A percentile compares a stretch with the other conserved stretches of the same genome.
These are phyloP conservation scores for Neomorphus geoffroyi DNA, from an alignment of 2,797 vertebrate species.

Conservation along the genomic window DNA sequence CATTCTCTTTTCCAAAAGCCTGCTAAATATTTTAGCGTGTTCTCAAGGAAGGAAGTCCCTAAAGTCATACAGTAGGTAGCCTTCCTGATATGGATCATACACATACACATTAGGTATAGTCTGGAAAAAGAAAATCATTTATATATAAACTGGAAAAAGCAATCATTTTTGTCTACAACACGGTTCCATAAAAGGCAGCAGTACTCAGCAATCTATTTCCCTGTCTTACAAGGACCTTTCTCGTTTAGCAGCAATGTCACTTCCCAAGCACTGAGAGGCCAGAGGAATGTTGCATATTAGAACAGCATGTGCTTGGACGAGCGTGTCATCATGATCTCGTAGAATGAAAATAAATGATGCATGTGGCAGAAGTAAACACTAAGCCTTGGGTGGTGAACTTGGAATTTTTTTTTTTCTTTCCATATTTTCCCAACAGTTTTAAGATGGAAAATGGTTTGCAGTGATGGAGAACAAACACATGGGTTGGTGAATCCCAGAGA, in stretches of 20 bases:
- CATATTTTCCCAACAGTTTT: slow-evolving; percentile 34
- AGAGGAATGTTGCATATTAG: slow-evolving; percentile 66
- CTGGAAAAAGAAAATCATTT: background rate
- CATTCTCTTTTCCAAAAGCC: background rate
- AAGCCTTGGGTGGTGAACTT: slow-evolving; percentile 56
- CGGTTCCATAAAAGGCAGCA: background rate
- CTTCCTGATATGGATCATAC: background rate
- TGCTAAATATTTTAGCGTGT: background rate
- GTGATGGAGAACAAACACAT: slow-evolving; percentile 19
- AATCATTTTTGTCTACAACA: background rate
- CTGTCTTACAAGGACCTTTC: slow-evolving; percentile 56
- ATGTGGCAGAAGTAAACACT: slow-evolving; percentile 63
- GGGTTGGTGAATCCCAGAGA: background rate
- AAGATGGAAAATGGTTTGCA: slow-evolving; percentile 39
- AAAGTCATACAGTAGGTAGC: background rate
- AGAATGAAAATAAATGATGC: slow-evolving; percentile 74
- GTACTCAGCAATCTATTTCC: slow-evolving; percentile 36
- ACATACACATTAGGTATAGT: background rate
- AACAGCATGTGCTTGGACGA: slow-evolving; percentile 66
- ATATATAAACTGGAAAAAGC: background rate
- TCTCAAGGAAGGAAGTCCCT: background rate
- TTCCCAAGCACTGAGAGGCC: slow-evolving; percentile 43
- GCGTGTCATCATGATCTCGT: slow-evolving; percentile 64
- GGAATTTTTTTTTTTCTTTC: slow-evolving; percentile 17
- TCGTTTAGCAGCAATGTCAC: slow-evolving; percentile 59